These are phyloP conservation scores for Pocillopora meandrina DNA, from an alignment of 92 coral and sea anemone genomes.

Conservation along the genomic window DNA sequence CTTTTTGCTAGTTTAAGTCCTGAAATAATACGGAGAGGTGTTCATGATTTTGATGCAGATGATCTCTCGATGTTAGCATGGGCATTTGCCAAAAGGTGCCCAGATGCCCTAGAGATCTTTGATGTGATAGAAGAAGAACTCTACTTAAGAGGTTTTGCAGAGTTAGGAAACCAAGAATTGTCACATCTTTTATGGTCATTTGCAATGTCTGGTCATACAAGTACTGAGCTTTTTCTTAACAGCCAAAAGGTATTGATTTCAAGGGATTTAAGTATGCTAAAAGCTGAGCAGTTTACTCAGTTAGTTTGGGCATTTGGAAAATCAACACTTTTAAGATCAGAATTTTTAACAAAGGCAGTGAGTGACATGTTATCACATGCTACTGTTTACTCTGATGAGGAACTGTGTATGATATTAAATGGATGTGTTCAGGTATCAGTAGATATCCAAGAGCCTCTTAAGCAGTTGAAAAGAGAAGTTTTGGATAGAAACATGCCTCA, in stretches of 20 bases:
- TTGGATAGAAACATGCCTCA: conserved; percentile 9
- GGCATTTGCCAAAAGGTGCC: conserved; percentile 33
- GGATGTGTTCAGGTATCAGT: conserved; percentile 31
- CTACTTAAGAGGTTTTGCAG: conserved; percentile 5
- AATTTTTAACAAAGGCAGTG: conserved; percentile 7
- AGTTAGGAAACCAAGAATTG: conserved; percentile 32
- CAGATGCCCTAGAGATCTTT: conserved; percentile 11
- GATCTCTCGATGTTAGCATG: conserved; percentile 33
- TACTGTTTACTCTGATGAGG: conserved; percentile 10
- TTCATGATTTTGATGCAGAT: conserved; percentile 37
- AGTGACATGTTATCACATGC: not conserved
- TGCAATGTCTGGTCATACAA: conserved; percentile 19
- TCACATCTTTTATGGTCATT: conserved; percentile 38
- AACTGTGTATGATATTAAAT: conserved; percentile 32
- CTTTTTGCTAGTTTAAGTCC: conserved; percentile 17
- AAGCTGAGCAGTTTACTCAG: conserved; percentile 34
- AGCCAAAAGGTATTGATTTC: conserved; percentile 35
- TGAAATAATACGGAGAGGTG: conserved; percentile 26
- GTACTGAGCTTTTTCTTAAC: conserved; percentile 9
- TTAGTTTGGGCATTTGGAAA: conserved; percentile 39
- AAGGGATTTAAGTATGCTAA: conserved; percentile 29
- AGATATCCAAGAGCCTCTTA: conserved; percentile 11
- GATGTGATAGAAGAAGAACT: conserved; percentile 39
- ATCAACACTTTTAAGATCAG: conserved; percentile 1
- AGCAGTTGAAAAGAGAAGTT: conserved; percentile 23